Percentiles rank a stretch among this genome's conserved stretches.
phyloP scores from a whole-genome alignment of 2,888 invertebrate species.

The Minunthozetes semirufus region DNA sequence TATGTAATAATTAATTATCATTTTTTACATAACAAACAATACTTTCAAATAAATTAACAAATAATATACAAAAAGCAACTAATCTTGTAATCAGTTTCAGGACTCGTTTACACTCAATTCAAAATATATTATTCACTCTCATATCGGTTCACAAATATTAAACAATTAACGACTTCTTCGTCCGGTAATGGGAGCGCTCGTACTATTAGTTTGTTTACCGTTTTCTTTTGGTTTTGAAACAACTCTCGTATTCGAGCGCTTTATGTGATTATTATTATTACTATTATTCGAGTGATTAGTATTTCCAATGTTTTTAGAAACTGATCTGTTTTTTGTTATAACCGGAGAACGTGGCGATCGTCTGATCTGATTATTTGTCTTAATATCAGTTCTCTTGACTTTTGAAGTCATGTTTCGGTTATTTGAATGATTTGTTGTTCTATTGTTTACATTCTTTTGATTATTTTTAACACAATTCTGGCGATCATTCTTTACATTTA shows the following conservation, averaged over 20 bases:
- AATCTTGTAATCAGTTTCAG: neutral
- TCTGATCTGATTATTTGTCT: conserved; percentile 8
- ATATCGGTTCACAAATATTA: neutral
- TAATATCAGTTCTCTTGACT: conserved; percentile 1
- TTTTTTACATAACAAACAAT: conserved; percentile 46
- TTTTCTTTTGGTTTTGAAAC: neutral
- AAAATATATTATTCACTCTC: neutral
- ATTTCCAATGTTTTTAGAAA: neutral
- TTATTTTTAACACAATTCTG: conserved; percentile 28
- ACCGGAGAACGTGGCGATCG: neutral
- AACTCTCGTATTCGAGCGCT: neutral
- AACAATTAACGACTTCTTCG: neutral
- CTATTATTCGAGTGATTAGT: neutral
- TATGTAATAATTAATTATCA: neutral
- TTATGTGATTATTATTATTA: conserved; percentile 23
- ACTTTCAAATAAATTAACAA: conserved; percentile 30
- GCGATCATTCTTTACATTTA: neutral
- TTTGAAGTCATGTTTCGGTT: neutral
- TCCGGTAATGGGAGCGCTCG: neutral
- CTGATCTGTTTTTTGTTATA: neutral
- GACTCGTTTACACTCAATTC: neutral
- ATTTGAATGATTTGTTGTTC: neutral
- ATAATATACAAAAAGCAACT: conserved; percentile 19
- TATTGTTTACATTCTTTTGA: conserved; percentile 20
- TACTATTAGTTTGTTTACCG: neutral